Base-by-base conservation (phyloP, 1,140 invertebrate species). In the Drosophila chauvacae region DNA sequence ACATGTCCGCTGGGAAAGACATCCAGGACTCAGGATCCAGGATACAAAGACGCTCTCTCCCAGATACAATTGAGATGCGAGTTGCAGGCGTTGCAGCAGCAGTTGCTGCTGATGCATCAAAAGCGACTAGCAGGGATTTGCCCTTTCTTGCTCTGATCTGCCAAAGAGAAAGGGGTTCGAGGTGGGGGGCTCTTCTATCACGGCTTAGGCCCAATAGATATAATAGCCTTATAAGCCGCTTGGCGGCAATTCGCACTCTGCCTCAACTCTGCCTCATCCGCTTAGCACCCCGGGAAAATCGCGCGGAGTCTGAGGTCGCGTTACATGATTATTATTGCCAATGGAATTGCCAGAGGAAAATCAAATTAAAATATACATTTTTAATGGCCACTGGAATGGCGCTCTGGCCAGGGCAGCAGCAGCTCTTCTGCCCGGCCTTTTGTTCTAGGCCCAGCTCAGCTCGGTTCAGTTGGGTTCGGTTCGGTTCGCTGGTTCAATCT, bases 311-410 rank as follows among this genome's bases (percentile, higher is more conserved):
- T 84, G 84, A 77, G 68, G 70, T 51, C 77, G 84, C 74, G 68
- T 84, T 84, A 80, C 80, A 90, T 69, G 63, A 76, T 80, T 84
- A 77, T 86, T 75, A 79, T 82, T 50, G 71, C 56, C 74, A 76
- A 80, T 74, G 60, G 35, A 41, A 60, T 72, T 47, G 59, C 74
- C 48, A 33, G 64, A 84, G 84, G 84, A 88, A 88, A 88, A 88
- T 88, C 84, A 88, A 88, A 88, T 88, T 88, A 88, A 88, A 88
- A 88, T 88, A 90, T 88, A 90, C 77, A 88, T 72, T 84, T 84
- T 88, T 88, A 88, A 88, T 88, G 80, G 80, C 80, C 84, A 84
- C 69, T 77, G 81, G 44, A 62, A 58, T 44, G 44, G 16, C 53
- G 18, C 35, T 51, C 23, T 16, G 57, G 53, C 44, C 66, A 16